These are phyloP conservation scores for Cherax destructor DNA, from an alignment of 1,140 invertebrate genomes.

Conservation along the genomic window DNA sequence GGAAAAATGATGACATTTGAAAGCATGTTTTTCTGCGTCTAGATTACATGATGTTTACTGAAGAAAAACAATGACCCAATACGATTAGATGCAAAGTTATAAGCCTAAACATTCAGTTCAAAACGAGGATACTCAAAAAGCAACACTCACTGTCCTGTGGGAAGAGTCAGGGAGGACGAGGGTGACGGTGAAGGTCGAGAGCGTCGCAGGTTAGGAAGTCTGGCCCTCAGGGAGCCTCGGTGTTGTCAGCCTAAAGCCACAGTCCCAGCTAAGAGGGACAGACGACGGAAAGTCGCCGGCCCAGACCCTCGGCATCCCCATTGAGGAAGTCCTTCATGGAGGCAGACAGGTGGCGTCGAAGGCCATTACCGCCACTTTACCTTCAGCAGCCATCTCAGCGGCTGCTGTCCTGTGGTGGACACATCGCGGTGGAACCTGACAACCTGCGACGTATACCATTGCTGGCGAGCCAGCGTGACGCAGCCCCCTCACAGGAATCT, in stretches of 20 bases:
- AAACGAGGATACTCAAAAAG: too few species aligned
- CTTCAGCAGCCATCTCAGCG: not conserved
- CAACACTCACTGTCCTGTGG: slow-evolving; percentile 34
- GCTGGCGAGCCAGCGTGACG: slow-evolving; percentile 45
- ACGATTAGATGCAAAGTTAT: too few species aligned
- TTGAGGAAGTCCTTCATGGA: slow-evolving; percentile 58
- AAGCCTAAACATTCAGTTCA: too few species aligned
- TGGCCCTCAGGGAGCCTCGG: slow-evolving; percentile 56
- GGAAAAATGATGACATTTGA: too few species aligned
- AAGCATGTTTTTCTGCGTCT: too few species aligned
- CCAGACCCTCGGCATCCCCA: slow-evolving; percentile 21
- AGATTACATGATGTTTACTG: too few species aligned
- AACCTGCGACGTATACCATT: slow-evolving; percentile 50
- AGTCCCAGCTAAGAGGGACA: slow-evolving; percentile 51
- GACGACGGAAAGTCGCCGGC: slow-evolving; percentile 47
- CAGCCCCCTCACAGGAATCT: slow-evolving; percentile 37
- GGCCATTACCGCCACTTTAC: slow-evolving; percentile 12
- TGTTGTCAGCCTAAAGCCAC: slow-evolving; percentile 48
- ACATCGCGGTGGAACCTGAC: slow-evolving; percentile 55
- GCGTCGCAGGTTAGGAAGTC: slow-evolving; percentile 42
- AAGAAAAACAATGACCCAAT: too few species aligned
- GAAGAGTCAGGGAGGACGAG: slow-evolving; percentile 50
- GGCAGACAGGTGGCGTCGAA: slow-evolving; percentile 49
- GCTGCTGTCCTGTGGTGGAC: slow-evolving; percentile 22
- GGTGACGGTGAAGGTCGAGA: slow-evolving; percentile 48